These are phyloP conservation scores for Sarcophaga caerulescens DNA, from an alignment of 2,888 invertebrate species.

Conservation along the genomic window DNA sequence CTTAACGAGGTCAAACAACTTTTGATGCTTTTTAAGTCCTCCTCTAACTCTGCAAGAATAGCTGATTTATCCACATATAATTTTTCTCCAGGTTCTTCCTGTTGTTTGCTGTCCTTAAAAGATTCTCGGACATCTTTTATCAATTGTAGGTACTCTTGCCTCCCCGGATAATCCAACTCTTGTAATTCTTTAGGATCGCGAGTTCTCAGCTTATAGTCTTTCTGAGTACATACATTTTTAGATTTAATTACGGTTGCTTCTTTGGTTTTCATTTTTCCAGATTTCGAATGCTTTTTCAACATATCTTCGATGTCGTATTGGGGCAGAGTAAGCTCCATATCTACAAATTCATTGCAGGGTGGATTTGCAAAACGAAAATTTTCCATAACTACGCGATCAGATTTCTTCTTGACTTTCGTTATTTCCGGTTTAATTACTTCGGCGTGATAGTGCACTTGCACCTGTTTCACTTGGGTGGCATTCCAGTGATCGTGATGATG, in stretches of 20 bases:
- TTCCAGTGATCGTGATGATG: conserved; percentile 80
- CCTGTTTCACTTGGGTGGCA: conserved; percentile 75
- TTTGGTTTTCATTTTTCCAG: conserved; percentile 7
- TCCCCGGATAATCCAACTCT: conserved; percentile 75
- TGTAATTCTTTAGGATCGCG: conserved; percentile 71
- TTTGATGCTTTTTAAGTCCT: conserved; percentile 79
- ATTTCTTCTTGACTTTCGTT: conserved; percentile 65
- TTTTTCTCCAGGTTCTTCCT: conserved; percentile 69
- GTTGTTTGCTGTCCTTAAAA: conserved; percentile 69
- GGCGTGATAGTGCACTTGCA: conserved; percentile 77
- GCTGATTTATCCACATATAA: conserved; percentile 73
- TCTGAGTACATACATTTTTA: conserved; percentile 70
- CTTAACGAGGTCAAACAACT: conserved; percentile 77
- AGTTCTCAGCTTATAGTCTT: conserved; percentile 74
- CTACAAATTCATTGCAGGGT: conserved; percentile 71
- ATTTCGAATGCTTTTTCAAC: conserved; percentile 69
- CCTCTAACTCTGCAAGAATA: conserved; percentile 74
- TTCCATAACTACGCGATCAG: conserved; percentile 64
- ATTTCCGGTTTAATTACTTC: conserved; percentile 73
- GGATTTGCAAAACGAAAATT: conserved; percentile 75
- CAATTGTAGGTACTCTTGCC: conserved; percentile 74
- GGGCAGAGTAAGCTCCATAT: conserved; percentile 73
- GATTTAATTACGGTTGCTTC: conserved; percentile 55
- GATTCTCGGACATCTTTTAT: conserved; percentile 74
- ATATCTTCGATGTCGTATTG: conserved; percentile 72